Base-by-base conservation (phyloP, 2,888 invertebrate species). In the Matsumyia berberina region DNA sequence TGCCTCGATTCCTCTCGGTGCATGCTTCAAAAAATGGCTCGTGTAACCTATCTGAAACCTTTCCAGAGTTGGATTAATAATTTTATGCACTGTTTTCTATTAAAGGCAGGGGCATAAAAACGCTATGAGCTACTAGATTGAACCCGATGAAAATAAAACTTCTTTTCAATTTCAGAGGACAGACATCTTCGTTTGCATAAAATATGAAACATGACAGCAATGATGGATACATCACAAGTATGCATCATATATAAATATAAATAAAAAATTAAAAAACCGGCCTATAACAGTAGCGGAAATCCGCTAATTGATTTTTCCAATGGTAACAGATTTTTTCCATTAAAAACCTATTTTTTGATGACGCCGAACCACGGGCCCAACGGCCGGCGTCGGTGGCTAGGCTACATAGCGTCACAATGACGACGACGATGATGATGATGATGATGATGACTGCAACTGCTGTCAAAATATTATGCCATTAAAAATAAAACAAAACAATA, bases 391-490 rank as follows among this genome's bases (percentile, higher is more conserved):
- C 8, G 31, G 29, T 15, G 12, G 12, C 44, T 2, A 17, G 5
- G 2, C 8, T 24, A 3, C 8, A 8, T n/a, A 46, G 8, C 17
- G 12, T 6, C 31, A 8, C 12, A n/a, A 51, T 39, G 37, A 9
- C 24, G 15, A 15, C 6, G 37, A 51, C 31, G 53, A 6, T 24
- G 37, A 39, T 49, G 60, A n/a, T 42, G 62, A 62, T 58, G 49
- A 72, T 37, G 46, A 31, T 31, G 58, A 58, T 51, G 53, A 67
- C 60, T 33, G 55, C 39, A 12, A 37, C n/a, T 42, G 24, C 55
- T 66, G 64, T 74, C 74, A 74, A 74, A 74, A 66, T 73, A 66
- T 74, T 73, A 60, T 60, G 60, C 53, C 64, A 46, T 74, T 73
- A 64, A 74, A 64, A 64, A 35, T 46, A 57, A 35, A 64, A 57